Evolutionary conservation across 2,888 invertebrate genomes (phyloP).

Genomic region (Andricus quercusramuli): DNA sequence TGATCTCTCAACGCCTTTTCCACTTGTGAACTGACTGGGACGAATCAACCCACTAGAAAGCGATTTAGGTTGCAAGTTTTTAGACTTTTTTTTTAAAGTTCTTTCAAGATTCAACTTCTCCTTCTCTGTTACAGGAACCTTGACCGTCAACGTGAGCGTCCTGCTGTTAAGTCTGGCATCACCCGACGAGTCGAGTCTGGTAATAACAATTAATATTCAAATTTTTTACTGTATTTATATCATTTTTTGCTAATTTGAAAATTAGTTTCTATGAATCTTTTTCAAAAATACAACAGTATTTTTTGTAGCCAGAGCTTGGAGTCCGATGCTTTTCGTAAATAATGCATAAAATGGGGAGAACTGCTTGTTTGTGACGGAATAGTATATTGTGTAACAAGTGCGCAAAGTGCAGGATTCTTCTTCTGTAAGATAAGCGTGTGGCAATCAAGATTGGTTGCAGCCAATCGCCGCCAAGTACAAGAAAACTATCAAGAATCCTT

Average conservation of each 20-base stretch:
- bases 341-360: too few relatives aligned
- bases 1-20: constrained; percentile 8
- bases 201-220: constrained; percentile 81
- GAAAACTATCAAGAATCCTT: too few relatives aligned
- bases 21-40: constrained; percentile 22
- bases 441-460: too few relatives aligned
- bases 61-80: constrained; percentile 33
- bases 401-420: too few relatives aligned
- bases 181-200: constrained; percentile 97
- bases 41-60: constrained; percentile 2
- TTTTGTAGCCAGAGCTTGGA: too few relatives aligned
- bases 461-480: too few relatives aligned
- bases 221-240: not conserved
- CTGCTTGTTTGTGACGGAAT: too few relatives aligned
- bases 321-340: too few relatives aligned
- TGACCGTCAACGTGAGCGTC: constrained; percentile 96
- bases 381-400: too few relatives aligned
- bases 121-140: constrained; percentile 87
- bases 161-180: constrained; percentile 95
- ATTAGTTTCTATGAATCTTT: not conserved
- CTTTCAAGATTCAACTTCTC: not conserved
- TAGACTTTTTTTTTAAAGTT: not conserved
- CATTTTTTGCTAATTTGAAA: not conserved
- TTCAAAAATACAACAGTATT: too few relatives aligned
- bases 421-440: too few relatives aligned